Evolutionary conservation across 1,140 invertebrate species (phyloP), one percentile per base, ranked within the genome.

Genomic region (Procambarus virginalis): DNA sequence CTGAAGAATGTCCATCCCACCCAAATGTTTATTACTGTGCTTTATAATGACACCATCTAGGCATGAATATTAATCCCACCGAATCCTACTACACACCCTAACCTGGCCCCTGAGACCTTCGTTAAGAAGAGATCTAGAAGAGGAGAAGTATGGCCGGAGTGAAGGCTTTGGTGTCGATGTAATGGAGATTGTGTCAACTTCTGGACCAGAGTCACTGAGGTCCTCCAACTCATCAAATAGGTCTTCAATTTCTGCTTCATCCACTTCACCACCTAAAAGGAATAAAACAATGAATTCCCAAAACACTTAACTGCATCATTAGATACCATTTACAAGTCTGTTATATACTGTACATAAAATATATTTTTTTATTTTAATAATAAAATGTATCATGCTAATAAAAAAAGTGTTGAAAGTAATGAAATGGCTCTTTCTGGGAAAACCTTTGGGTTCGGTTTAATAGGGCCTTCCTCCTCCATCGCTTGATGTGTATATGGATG

Each of bases 161-260:
- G 97, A 98, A 22, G 98, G 98, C 94, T 99, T 99, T 8, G 98
- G 98, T 75, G 98, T 99, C 87, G 98, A 99, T 77, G 97, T 97
- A 92, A 99, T 98, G 93, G 97, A 99, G 95, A 99, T 97, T 70
- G 98, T 99, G 94, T 99, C 98, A 94, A 98, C 95, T 94, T 99
- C 98, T 45, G 97, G 97, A 6, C 97, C 97, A 79, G 97, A 98
- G 94, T 99, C 98, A 92, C 97, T 98, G 58, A 99, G 94, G 88
- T 98, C 98, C 81, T 93, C 92, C 86, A 98, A 94, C 93, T 98
- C 97, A 94, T 98, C 95, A 93, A 97, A 97, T 60, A 97, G 93
- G 93, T 96, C 96, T 92, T 97, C 96, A 93, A 97, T 96, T 91
- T 96, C 95, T 51, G 94, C 94, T 49, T 95, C 94, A 92, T 95